Percentiles rank a stretch among this genome's conserved stretches.
phyloP scores from a whole-genome alignment of 2,797 vertebrate genomes.

The Sebastes hopkinsi region DNA sequence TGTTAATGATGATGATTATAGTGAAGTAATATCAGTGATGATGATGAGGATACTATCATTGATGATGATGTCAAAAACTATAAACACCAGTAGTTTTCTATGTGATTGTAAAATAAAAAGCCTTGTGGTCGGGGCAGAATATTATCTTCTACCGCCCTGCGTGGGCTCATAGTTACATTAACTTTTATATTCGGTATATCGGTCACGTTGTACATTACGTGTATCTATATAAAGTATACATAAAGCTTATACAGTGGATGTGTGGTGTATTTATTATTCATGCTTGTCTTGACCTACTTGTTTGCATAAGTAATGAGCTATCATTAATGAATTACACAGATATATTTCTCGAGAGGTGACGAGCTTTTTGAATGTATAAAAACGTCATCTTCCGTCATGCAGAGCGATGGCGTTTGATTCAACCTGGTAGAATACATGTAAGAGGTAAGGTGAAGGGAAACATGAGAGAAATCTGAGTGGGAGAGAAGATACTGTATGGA shows the following conservation, averaged over 20 bases:
- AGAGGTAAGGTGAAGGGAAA: not conserved
- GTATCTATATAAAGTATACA: slow-evolving; percentile 82
- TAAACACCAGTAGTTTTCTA: slow-evolving; percentile 80
- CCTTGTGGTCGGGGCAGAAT: slow-evolving; percentile 71
- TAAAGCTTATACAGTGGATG: slow-evolving; percentile 53
- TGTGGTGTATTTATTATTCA: slow-evolving; percentile 64
- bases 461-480: not conserved
- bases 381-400: not conserved
- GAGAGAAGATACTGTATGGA: not conserved
- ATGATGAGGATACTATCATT: slow-evolving; percentile 42
- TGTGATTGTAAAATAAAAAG: slow-evolving; percentile 82
- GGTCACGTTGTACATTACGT: slow-evolving; percentile 79
- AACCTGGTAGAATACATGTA: not conserved
- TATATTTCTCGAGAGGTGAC: not conserved
- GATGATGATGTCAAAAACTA: slow-evolving; percentile 66
- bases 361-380: not conserved
- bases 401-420: not conserved
- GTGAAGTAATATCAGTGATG: slow-evolving; percentile 39
- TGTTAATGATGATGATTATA: slow-evolving; percentile 43
- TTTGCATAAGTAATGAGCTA: slow-evolving; percentile 42
- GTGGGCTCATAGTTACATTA: slow-evolving; percentile 71
- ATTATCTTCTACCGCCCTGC: slow-evolving; percentile 74
- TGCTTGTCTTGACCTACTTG: slow-evolving; percentile 61
- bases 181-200: slow-evolving; percentile 84
- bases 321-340: slow-evolving; percentile 30